Base-by-base conservation (phyloP, 2,888 invertebrate species). In the Hydropsyche betteni region DNA sequence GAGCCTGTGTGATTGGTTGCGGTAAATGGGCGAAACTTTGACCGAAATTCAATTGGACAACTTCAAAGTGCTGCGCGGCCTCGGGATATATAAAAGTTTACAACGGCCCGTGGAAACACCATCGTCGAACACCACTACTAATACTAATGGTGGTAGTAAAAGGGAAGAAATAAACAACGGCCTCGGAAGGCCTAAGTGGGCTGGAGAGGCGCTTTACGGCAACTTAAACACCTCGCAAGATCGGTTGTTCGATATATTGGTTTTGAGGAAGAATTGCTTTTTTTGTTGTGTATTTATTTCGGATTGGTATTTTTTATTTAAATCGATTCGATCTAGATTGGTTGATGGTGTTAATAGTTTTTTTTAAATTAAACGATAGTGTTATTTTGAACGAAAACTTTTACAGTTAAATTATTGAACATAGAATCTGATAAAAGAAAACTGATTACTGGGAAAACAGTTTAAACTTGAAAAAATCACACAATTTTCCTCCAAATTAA, bases 31-130 rank as follows among this genome's bases (percentile, higher is more conserved):
- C 53, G 52, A 71, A 75, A 75, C 50, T 75, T 71, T 36, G 70
- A 50, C 36, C 58, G 72, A 71, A 75, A 75, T 75, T 75, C 61
- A 75, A 75, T 75, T 72, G 53, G 51, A 64, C 75, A 75, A 75
- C 51, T 75, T 75, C 71, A 61, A 52, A 58, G 75, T 75, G 61
- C 75, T 58, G 10, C 51, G 52, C 38, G 36, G n/a, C 52, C 71
- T 16, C 8, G 52, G 75, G 75, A 75, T 71, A 75, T 61, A 75
- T 75, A 75, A 72, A 75, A 71, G 64, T 71, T 68, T 75, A 71
- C 71, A 53, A 12, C 44, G 44, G 44, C 2, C 44, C 44, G 6
- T 24, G 24, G 24, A 24, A 24, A 24, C 24, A 24, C 24, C 24
- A 24, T 24, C 1, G 24, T 24, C 24, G 24, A 24, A 24, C 24